These are phyloP conservation scores for human DNA, from an alignment of 2,113 vertebrate species.

Conservation along the genomic window DNA sequence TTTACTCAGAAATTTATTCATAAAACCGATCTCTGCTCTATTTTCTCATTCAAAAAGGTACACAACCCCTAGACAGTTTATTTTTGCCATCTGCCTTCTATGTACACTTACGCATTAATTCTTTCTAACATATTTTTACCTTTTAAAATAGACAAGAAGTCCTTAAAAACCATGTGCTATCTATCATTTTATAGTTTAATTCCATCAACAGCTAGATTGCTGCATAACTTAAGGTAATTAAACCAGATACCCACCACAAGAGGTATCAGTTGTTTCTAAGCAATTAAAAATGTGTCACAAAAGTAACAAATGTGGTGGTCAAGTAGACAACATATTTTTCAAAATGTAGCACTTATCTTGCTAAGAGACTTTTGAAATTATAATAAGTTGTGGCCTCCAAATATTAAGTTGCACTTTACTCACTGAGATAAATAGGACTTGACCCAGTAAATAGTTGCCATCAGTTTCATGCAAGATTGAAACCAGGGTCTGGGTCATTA, in stretches of 20 bases:
- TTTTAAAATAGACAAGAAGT: background rate
- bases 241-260: background rate
- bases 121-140: background rate
- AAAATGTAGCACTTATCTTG: background rate
- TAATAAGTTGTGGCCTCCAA: background rate
- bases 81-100: background rate
- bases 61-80: background rate
- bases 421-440: background rate
- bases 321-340: background rate
- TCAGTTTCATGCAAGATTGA: background rate
- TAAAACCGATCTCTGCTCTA: background rate
- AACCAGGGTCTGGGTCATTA: background rate
- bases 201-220: background rate
- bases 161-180: background rate
- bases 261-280: background rate
- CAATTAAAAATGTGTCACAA: conserved; percentile 2
- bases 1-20: conserved; percentile 5
- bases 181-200: background rate
- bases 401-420: background rate
- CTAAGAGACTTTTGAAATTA: background rate
- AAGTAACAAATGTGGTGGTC: background rate
- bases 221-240: background rate
- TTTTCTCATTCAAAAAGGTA: background rate
- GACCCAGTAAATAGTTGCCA: background rate
- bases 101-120: background rate